These are phyloP conservation scores for Tupaia tana DNA, from an alignment of 2,113 vertebrate species.

Conservation along the genomic window DNA sequence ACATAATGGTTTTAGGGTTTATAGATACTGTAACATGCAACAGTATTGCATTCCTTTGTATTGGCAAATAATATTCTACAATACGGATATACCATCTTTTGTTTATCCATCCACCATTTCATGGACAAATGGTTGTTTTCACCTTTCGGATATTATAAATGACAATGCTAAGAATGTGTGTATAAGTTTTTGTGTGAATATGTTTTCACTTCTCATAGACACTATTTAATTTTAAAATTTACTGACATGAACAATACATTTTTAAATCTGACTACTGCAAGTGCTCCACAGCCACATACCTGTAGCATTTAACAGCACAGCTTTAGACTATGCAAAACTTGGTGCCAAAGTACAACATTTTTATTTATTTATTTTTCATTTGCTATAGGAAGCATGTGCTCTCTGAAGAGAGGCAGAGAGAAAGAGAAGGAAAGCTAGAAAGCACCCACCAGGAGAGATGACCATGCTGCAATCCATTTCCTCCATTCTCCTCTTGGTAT, in stretches of 20 bases:
- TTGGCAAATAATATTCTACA: neutral
- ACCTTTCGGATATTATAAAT: conserved; percentile 35
- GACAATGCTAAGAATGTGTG: neutral
- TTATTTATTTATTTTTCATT: no score
- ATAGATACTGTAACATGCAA: neutral
- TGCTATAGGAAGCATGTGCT: no score
- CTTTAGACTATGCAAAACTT: neutral
- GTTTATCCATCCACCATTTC: neutral
- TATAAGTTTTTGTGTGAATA: neutral
- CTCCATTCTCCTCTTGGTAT: no score
- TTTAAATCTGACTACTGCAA: conserved; percentile 37
- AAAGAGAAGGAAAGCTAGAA: no score
- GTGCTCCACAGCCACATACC: neutral
- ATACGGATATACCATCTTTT: neutral
- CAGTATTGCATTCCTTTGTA: neutral
- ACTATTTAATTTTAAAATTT: neutral
- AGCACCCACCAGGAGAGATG: no score
- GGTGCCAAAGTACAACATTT: neutral
- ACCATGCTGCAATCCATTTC: no score
- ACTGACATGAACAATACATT: neutral
- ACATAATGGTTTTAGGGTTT: neutral
- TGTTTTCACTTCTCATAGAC: conserved; percentile 27
- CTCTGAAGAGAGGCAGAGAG: no score
- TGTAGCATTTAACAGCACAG: neutral
- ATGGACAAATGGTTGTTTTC: neutral